Percentiles rank a stretch among this genome's conserved stretches.
These are phyloP conservation scores for Oryzias woworae DNA, from an alignment of 2,113 vertebrate genomes.

Conservation along the genomic window DNA sequence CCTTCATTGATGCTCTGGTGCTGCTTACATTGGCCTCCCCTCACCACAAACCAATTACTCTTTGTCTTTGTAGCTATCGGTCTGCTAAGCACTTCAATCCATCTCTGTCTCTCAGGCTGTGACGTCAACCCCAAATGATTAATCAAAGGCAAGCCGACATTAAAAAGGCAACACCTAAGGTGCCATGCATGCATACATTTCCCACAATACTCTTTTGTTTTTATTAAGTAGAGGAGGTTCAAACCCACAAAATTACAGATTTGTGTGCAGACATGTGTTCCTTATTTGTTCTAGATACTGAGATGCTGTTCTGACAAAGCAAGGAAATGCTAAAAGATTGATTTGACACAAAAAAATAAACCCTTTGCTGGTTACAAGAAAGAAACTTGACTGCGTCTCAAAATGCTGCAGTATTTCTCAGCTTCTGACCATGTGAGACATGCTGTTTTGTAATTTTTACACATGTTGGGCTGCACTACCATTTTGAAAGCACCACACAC, in stretches of 20 bases:
- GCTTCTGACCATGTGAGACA: slow-evolving; percentile 42
- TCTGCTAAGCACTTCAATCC: slow-evolving; percentile 79
- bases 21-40: slow-evolving; percentile 73
- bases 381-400: slow-evolving; percentile 73
- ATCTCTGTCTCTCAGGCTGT: slow-evolving; percentile 80
- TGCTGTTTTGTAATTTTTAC: slow-evolving; percentile 40
- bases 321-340: neutral
- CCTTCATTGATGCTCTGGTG: slow-evolving; percentile 71
- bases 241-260: too few relatives aligned
- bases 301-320: too few relatives aligned
- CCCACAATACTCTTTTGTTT: slow-evolving; percentile 33
- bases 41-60: slow-evolving; percentile 79
- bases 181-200: slow-evolving; percentile 44
- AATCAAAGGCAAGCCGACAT: slow-evolving; percentile 61
- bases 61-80: slow-evolving; percentile 75
- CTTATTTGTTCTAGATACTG: too few relatives aligned
- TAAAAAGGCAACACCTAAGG: slow-evolving; percentile 56
- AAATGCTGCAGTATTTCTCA: slow-evolving; percentile 78
- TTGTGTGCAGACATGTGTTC: too few relatives aligned
- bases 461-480: slow-evolving; percentile 52
- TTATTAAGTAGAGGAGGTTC: slow-evolving; percentile 16
- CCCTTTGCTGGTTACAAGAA: slow-evolving; percentile 77
- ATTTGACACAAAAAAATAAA: slow-evolving; percentile 34
- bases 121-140: slow-evolving; percentile 67
- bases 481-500: slow-evolving; percentile 48